phyloP scores from a whole-genome alignment of 2,888 invertebrate genomes.

The Noctua fimbriata region DNA sequence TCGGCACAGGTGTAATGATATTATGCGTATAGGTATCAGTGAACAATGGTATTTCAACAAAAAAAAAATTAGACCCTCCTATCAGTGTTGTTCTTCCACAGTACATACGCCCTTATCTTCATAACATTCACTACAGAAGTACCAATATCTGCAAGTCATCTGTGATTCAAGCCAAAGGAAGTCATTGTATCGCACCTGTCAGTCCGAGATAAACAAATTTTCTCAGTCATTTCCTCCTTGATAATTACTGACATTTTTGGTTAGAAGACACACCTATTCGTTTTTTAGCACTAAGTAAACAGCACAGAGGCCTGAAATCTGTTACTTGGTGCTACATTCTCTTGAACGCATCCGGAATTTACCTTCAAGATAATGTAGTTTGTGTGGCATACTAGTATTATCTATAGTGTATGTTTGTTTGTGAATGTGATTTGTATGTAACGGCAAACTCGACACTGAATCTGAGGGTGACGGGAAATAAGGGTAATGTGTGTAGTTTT shows the following conservation, averaged over 20 bases:
- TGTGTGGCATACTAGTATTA: not conserved
- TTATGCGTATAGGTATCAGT: not conserved
- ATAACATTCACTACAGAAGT: slow-evolving; percentile 25
- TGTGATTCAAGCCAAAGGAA: slow-evolving; percentile 22
- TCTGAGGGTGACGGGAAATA: slow-evolving; percentile 14
- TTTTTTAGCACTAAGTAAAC: not conserved
- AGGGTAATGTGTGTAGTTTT: slow-evolving; percentile 17
- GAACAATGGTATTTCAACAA: slow-evolving; percentile 18
- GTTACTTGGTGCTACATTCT: not conserved
- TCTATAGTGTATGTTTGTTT: not conserved
- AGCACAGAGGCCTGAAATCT: not conserved
- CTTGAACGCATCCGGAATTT: not conserved
- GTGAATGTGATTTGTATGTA: slow-evolving; percentile 25
- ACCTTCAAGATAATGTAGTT: not conserved
- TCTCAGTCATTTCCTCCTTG: not conserved
- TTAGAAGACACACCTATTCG: not conserved
- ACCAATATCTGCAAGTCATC: slow-evolving; percentile 27
- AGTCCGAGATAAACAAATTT: not conserved
- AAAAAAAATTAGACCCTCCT: slow-evolving; percentile 19
- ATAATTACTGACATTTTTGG: not conserved
- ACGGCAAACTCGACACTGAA: slow-evolving; percentile 21
- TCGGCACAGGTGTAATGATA: not conserved
- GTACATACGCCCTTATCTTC: slow-evolving; percentile 37
- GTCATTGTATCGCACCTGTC: slow-evolving; percentile 19
- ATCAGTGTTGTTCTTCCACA: slow-evolving; percentile 18